Evolutionary conservation across 2,113 vertebrate species (phyloP).

Genomic region (Lycocorax pyrrhopterus): DNA sequence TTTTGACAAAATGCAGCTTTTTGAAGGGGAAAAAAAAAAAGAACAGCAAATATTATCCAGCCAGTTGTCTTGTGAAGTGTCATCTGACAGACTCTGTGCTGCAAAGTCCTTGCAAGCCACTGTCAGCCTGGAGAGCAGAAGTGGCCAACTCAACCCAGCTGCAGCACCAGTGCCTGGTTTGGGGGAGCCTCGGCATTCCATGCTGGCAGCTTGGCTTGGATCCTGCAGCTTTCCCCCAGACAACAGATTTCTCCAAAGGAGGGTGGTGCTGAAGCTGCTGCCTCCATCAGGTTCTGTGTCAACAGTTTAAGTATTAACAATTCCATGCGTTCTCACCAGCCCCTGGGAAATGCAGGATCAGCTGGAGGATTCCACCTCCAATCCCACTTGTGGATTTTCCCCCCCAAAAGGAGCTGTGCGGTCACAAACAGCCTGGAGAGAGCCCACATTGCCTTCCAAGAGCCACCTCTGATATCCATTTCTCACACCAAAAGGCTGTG

Average conservation of each 20-base stretch:
- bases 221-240: not conserved
- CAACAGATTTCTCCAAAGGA: not conserved
- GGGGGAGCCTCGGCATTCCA: not conserved
- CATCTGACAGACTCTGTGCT: not conserved
- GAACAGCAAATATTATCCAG: not conserved
- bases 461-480: not conserved
- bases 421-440: not conserved
- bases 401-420: not conserved
- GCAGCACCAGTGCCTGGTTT: not conserved
- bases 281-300: not conserved
- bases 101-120: not conserved
- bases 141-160: rapidly evolving
- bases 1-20: not conserved
- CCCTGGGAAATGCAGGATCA: not conserved
- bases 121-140: not conserved
- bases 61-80: not conserved
- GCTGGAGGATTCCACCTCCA: not conserved
- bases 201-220: not conserved
- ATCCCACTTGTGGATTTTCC: not conserved
- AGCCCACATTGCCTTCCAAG: not conserved
- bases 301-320: not conserved
- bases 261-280: conserved; percentile 7
- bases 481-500: not conserved
- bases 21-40: not conserved
- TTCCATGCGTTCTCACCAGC: not conserved